Evolutionary conservation across 2,797 vertebrate species (phyloP).

Genomic region (Enteromius anoplus): DNA sequence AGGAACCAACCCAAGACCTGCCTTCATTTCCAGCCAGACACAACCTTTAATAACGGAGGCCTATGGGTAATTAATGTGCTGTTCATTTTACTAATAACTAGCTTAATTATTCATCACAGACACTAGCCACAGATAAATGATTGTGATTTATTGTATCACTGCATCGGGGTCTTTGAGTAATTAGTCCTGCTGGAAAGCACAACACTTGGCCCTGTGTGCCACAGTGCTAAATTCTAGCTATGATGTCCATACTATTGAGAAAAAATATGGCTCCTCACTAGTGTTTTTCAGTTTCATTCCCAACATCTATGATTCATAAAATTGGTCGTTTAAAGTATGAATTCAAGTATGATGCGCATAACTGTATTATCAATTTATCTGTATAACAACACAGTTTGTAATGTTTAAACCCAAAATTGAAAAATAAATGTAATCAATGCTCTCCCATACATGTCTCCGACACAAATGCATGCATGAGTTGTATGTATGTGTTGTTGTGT

Average conservation of each 20-base stretch:
- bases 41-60: constrained; percentile 41
- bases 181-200: constrained; percentile 37
- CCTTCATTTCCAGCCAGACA: constrained; percentile 17
- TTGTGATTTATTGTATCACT: constrained; percentile 50
- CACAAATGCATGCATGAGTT: neutral
- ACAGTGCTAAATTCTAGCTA: neutral
- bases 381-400: neutral
- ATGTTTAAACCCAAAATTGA: neutral
- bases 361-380: neutral
- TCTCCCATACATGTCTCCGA: neutral
- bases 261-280: neutral
- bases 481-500: constrained; percentile 5
- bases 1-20: constrained; percentile 11
- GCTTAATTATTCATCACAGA: constrained; percentile 54
- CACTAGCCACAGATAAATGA: constrained; percentile 48
- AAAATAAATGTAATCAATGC: neutral
- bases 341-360: neutral
- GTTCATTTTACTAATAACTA: constrained; percentile 59
- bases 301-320: neutral
- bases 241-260: neutral
- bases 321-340: neutral
- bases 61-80: constrained; percentile 51
- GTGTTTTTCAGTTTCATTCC: neutral
- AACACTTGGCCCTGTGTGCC: constrained; percentile 31
- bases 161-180: constrained; percentile 40